These are phyloP conservation scores for Callospermophilus lateralis DNA, from an alignment of 2,113 vertebrate species.

Conservation along the genomic window DNA sequence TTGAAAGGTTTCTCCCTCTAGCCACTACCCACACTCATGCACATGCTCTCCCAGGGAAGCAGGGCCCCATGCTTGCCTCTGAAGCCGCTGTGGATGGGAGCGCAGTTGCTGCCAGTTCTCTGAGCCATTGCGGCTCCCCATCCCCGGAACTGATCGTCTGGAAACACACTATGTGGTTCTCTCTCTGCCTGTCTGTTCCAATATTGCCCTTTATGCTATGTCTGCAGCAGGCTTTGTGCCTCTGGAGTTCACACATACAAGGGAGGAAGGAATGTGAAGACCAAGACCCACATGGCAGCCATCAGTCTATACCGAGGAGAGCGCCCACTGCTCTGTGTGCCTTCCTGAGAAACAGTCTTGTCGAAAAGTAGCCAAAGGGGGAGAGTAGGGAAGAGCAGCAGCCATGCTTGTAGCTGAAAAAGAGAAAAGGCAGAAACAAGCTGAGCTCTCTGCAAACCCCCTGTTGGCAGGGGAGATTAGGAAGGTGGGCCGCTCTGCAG, in stretches of 20 bases:
- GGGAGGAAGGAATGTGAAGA: background rate
- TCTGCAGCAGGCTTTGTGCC: background rate
- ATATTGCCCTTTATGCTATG: background rate
- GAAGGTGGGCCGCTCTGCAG: background rate
- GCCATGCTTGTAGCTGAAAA: background rate
- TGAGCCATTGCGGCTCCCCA: background rate
- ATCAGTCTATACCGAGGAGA: background rate
- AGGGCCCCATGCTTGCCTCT: background rate
- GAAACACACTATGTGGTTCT: background rate
- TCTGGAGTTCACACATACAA: rapidly evolving
- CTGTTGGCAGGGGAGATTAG: background rate
- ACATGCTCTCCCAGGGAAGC: background rate
- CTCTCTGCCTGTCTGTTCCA: background rate
- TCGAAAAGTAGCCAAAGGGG: constrained; percentile 64
- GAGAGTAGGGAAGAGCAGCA: background rate
- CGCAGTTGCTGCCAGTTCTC: background rate
- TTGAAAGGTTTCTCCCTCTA: background rate
- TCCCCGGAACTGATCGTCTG: background rate
- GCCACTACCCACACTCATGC: background rate
- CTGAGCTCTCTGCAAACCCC: background rate
- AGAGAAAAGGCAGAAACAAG: background rate
- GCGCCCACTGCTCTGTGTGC: background rate
- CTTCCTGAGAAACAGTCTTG: background rate
- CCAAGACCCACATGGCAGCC: background rate
- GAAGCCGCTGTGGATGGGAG: background rate